These are phyloP conservation scores for Drosophila bunnanda DNA, from an alignment of 2,888 invertebrate genomes.

Conservation along the genomic window DNA sequence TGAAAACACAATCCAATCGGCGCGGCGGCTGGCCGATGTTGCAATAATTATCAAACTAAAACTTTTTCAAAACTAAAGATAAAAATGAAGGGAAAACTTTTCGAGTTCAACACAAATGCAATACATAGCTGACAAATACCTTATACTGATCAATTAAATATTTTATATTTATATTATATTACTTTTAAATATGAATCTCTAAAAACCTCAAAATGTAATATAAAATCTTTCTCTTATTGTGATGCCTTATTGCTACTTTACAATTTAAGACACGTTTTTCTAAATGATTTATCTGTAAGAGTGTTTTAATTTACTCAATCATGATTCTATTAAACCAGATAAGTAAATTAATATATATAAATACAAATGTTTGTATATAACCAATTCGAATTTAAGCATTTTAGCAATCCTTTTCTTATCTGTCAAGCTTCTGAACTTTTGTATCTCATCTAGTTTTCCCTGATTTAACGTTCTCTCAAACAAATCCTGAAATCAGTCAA, in stretches of 20 bases:
- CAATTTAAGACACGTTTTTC: too few species aligned
- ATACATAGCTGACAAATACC: not conserved
- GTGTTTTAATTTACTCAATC: too few species aligned
- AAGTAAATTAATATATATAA: too few species aligned
- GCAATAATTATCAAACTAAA: slow-evolving; percentile 69
- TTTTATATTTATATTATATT: not conserved
- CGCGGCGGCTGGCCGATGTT: slow-evolving; percentile 54
- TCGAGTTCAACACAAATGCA: slow-evolving; percentile 52
- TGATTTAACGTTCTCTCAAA: not conserved
- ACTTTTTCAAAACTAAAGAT: not conserved
- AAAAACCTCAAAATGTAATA: too few species aligned
- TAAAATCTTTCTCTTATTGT: too few species aligned
- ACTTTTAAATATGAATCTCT: not conserved
- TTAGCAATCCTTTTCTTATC: not conserved
- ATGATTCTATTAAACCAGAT: too few species aligned
- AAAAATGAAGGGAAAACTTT: slow-evolving; percentile 19
- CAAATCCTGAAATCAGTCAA: not conserved
- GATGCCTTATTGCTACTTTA: too few species aligned
- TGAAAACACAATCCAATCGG: slow-evolving; percentile 26
- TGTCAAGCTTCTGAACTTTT: not conserved
- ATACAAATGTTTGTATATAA: too few species aligned
- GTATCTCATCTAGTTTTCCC: not conserved
- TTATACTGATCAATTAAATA: not conserved
- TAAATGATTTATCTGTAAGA: too few species aligned
- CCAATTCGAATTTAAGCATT: too few species aligned